Evolutionary conservation across 1,140 invertebrate genomes (phyloP).

Genomic region (Drosophila rhopaloa): DNA sequence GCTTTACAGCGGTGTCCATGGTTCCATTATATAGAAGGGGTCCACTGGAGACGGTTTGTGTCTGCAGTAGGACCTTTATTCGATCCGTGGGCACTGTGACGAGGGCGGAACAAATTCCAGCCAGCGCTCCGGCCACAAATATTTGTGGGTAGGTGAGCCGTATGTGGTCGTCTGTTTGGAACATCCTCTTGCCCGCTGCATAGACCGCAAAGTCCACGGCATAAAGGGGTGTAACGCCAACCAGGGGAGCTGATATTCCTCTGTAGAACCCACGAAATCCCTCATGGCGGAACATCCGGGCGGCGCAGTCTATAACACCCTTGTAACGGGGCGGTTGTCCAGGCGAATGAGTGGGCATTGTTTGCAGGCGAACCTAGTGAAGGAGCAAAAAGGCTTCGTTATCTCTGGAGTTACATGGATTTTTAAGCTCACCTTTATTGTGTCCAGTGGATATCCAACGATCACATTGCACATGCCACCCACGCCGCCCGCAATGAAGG

Average conservation of each 20-base stretch:
- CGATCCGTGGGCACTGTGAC: slow-evolving; percentile 99
- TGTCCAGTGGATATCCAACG: slow-evolving; percentile 97
- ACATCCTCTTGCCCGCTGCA: slow-evolving; percentile 95
- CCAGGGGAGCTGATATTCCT: slow-evolving; percentile 89
- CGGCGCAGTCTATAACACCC: slow-evolving; percentile 97
- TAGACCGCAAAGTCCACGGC: slow-evolving; percentile 98
- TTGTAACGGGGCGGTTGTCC: slow-evolving; percentile 92
- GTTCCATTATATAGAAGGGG: slow-evolving; percentile 95
- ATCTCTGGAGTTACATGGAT: neutral
- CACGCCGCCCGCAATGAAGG: slow-evolving; percentile 98
- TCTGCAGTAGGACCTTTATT: slow-evolving; percentile 98
- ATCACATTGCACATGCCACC: slow-evolving; percentile 97
- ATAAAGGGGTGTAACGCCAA: slow-evolving; percentile 94
- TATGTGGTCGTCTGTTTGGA: slow-evolving; percentile 89
- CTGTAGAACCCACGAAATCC: slow-evolving; percentile 93
- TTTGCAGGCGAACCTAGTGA: slow-evolving; percentile 94
- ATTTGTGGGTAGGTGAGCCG: slow-evolving; percentile 90
- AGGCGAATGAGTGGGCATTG: slow-evolving; percentile 91
- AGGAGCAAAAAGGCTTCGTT: neutral
- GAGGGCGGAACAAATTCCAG: slow-evolving; percentile 96
- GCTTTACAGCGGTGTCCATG: slow-evolving; percentile 94
- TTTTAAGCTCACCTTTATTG: slow-evolving; percentile 89
- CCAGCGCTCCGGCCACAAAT: slow-evolving; percentile 96
- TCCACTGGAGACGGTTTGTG: slow-evolving; percentile 90
- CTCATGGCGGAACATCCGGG: slow-evolving; percentile 95